Base-by-base conservation (phyloP, 2,113 vertebrate species). In the Rhagologus leucostigma region DNA sequence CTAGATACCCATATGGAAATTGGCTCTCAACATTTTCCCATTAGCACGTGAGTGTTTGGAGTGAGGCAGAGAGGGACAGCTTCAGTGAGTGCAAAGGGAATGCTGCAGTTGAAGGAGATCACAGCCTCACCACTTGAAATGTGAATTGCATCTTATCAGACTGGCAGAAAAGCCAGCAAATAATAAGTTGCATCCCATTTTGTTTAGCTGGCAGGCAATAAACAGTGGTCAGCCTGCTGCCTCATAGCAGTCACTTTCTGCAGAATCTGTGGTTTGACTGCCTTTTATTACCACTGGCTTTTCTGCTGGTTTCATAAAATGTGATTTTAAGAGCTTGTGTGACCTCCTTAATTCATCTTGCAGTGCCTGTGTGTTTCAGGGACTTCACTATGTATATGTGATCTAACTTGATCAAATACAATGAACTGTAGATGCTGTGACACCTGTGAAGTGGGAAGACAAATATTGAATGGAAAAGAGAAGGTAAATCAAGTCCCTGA, bases 361-460 rank as follows among this genome's bases (percentile, higher is more conserved):
- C 76, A 73, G 63, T 59, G 32, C 24, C n/a, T 69, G 13, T 39
- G 55, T 85, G 47, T 89, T 95, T 95, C 79, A 71, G 78, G 18
- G 47, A 79, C 94, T 95, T 94, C 74, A 69, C 85, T 90, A 94
- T 89, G 89, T 96, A 92, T 81, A 78, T 85, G 80, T 93, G 74
- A 81, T 92, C 71, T 93, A 89, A 65, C 83, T 93, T 92, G 87
- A 89, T 92, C 95, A 95, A 86, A 93, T 86, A 93, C n/a, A 87
- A 91, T 90, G 82, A 93, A 86, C 74, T 92, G 77, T 56, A 89
- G 92, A 65, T 78, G 18, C 57, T 69, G 41, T 77, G 85, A 79
- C 64, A 76, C 85, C 89, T 73, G 55, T 52, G 70, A 85, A 75
- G 50, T 79, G 53, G 39, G 67, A 77, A 85, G 91, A 16, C 70